A percentile compares a stretch with the other conserved stretches of the same genome.
Conservation (phyloP, 2,113 vertebrate species). For the Gambusia affinis region DNA sequence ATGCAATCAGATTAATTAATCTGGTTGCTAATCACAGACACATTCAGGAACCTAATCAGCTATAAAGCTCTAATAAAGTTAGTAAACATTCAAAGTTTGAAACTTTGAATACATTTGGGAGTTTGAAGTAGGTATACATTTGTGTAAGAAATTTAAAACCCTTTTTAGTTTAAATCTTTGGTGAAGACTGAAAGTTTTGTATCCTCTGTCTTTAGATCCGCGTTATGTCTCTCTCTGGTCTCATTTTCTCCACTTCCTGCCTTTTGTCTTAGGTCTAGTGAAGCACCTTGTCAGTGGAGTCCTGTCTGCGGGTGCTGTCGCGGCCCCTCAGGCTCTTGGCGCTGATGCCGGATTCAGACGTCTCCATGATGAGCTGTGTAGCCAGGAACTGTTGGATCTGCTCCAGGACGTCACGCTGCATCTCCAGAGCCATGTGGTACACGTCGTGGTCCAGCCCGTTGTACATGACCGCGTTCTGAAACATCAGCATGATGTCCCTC, state of each 20-base stretch:
- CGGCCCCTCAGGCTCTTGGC: constrained; percentile 96
- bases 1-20: no score
- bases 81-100: no score
- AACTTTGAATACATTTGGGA: no score
- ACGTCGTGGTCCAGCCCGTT: constrained; percentile 99
- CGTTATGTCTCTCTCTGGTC: constrained; percentile 57
- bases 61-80: no score
- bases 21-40: no score
- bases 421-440: constrained; percentile 99
- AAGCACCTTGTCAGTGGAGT: constrained; percentile 95
- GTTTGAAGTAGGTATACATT: no score
- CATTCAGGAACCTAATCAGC: no score
- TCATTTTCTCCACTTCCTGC: constrained; percentile 48
- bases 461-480: constrained; percentile 99
- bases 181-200: no score
- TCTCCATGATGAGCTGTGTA: constrained; percentile 99
- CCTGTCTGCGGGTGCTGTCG: constrained; percentile 92
- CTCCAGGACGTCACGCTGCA: constrained; percentile 97
- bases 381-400: constrained; percentile 99
- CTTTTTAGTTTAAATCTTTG: no score
- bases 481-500: constrained; percentile 99
- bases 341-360: constrained; percentile 95
- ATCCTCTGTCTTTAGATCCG: not conserved
- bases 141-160: no score
- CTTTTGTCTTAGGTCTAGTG: constrained; percentile 42